These are phyloP conservation scores for Notospermus geniculatus DNA, from an alignment of 1,140 invertebrate genomes.

Conservation along the genomic window DNA sequence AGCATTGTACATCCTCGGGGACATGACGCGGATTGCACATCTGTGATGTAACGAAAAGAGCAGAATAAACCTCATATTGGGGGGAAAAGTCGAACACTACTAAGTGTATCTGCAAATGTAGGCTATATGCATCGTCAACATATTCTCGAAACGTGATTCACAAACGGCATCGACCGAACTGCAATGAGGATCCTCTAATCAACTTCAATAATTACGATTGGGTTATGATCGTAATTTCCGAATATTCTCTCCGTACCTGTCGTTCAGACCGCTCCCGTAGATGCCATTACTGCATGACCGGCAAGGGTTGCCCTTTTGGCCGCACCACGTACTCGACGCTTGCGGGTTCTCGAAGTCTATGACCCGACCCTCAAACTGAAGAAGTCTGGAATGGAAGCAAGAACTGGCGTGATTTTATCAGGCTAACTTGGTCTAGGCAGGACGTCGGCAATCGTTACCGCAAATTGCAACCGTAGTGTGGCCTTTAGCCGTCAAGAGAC, in stretches of 20 bases:
- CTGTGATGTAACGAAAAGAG: conserved; percentile 16
- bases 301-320: conserved; percentile 8
- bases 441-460: no score
- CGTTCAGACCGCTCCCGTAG: conserved; percentile 12
- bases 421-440: no score
- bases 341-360: conserved; percentile 24
- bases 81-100: not conserved
- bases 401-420: no score
- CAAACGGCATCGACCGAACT: no score
- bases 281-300: conserved; percentile 13
- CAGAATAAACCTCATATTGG: not conserved
- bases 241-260: conserved; percentile 15
- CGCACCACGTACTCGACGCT: conserved; percentile 18
- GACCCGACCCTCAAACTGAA: conserved; percentile 26
- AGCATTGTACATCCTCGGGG: conserved; percentile 26
- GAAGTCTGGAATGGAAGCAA: conserved; percentile 27
- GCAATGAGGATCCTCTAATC: no score
- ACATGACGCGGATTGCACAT: conserved; percentile 32
- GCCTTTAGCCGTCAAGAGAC: no score
- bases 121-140: no score
- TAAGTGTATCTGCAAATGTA: no score
- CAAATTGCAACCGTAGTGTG: no score
- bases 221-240: no score
- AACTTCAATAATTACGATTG: no score
- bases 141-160: no score